Conservation (phyloP, 2,113 vertebrate species). For the Megaceryle torquata region DNA sequence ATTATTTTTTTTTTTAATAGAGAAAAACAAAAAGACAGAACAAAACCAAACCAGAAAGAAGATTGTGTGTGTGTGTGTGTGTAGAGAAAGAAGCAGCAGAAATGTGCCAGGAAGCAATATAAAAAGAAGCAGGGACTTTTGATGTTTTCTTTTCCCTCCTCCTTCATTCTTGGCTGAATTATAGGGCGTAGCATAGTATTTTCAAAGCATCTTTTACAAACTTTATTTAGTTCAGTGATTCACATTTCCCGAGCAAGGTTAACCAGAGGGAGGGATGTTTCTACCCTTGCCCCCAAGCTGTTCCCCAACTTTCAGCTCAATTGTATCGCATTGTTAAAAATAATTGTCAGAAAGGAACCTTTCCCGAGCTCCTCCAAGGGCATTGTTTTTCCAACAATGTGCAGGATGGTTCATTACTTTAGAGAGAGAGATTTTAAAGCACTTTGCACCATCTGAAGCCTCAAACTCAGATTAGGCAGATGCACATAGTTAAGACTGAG, state of each 20-base stretch:
- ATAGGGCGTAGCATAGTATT: slow-evolving; percentile 33
- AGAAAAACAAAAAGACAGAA: not conserved
- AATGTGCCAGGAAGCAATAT: slow-evolving; percentile 37
- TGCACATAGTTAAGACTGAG: not conserved
- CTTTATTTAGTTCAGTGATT: slow-evolving; percentile 57
- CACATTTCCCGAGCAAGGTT: slow-evolving; percentile 35
- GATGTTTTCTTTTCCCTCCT: slow-evolving; percentile 39
- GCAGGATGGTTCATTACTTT: not conserved
- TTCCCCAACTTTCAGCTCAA: not conserved
- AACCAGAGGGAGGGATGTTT: slow-evolving; percentile 1
- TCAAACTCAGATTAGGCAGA: not conserved
- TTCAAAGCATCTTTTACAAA: slow-evolving; percentile 34
- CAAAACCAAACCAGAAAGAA: slow-evolving; percentile 3
- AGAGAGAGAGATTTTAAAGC: not conserved
- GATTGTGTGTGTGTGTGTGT: no score
- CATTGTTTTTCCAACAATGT: not conserved
- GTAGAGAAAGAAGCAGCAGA: not conserved
- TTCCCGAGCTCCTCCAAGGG: not conserved
- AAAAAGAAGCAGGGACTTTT: slow-evolving; percentile 44
- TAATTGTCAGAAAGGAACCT: slow-evolving; percentile 11
- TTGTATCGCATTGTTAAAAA: not conserved
- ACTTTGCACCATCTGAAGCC: not conserved
- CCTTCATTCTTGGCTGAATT: slow-evolving; percentile 36
- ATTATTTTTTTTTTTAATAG: not conserved
- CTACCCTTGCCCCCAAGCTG: not conserved